Evolutionary conservation across 1,140 invertebrate genomes (phyloP).

Genomic region (Apis laboriosa): DNA sequence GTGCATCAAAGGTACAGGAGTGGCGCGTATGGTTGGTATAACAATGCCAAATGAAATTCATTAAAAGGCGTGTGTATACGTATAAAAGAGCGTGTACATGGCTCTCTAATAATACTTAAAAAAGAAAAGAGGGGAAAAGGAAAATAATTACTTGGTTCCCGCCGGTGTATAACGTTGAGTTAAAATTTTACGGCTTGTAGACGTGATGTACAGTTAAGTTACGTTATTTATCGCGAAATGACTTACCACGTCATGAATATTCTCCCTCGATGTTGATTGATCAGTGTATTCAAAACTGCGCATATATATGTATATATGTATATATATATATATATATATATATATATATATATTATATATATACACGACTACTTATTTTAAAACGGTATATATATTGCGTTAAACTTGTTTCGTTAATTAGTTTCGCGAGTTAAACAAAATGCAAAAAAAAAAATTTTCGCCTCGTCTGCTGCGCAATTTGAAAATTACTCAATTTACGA

Average conservation of each 20-base stretch:
- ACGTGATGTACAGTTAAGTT: not conserved
- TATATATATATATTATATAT: too few species aligned
- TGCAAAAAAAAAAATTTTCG: too few species aligned
- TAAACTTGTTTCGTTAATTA: not conserved
- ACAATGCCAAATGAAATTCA: slow-evolving; percentile 15
- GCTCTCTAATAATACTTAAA: slow-evolving; percentile 4
- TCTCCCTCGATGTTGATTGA: not conserved
- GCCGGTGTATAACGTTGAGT: not conserved
- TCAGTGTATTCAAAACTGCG: not conserved
- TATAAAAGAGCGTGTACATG: not conserved
- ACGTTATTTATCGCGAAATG: not conserved
- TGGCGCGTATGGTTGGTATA: not conserved
- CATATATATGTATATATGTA: not conserved
- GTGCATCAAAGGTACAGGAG: not conserved
- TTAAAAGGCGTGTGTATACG: not conserved
- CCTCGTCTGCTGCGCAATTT: too few species aligned
- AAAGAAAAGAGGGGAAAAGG: not conserved
- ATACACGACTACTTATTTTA: too few species aligned
- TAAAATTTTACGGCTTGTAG: not conserved
- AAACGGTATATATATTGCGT: too few species aligned
- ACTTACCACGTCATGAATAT: not conserved
- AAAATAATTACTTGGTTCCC: not conserved
- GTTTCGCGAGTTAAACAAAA: not conserved
- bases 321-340: not conserved
- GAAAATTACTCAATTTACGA: too few species aligned